Conservation (phyloP, 2,113 vertebrate genomes). For the Nannospalax galili region DNA sequence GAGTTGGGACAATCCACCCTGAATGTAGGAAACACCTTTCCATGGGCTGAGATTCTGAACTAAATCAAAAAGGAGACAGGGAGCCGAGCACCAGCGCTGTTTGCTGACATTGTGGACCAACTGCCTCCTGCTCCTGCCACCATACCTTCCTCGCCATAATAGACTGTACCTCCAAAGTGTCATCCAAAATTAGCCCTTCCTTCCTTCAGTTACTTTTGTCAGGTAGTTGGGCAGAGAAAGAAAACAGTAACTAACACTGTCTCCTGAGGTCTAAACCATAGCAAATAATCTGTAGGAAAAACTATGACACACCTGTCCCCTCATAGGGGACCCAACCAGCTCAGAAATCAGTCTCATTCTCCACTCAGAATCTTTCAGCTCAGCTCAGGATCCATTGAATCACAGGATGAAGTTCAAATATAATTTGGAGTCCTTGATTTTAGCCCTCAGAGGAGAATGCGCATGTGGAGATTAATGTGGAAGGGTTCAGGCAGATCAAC, state of each 20-base stretch:
- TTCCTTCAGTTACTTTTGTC: background rate
- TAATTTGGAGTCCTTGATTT: slow-evolving; percentile 61
- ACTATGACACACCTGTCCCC: background rate
- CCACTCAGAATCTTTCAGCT: background rate
- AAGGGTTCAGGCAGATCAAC: slow-evolving; percentile 62
- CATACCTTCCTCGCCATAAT: too few relatives aligned
- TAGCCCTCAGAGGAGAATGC: slow-evolving; percentile 62
- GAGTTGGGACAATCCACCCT: background rate
- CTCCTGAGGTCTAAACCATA: background rate
- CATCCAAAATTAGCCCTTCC: background rate
- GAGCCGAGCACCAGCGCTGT: background rate
- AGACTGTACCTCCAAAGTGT: background rate
- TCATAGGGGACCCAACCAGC: background rate
- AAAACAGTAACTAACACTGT: background rate
- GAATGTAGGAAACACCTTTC: background rate
- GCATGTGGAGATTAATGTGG: slow-evolving; percentile 58
- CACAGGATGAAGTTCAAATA: slow-evolving; percentile 61
- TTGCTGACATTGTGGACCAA: background rate
- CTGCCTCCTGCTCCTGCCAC: background rate
- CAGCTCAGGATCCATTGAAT: slow-evolving; percentile 63
- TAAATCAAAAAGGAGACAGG: background rate
- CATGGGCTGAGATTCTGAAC: too few relatives aligned
- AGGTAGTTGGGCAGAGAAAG: background rate
- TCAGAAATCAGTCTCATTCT: background rate
- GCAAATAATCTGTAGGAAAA: background rate